A percentile compares a stretch with the other conserved stretches of the same genome.
Conservation (phyloP, 2,888 invertebrate species). For the Bugula neritina region DNA sequence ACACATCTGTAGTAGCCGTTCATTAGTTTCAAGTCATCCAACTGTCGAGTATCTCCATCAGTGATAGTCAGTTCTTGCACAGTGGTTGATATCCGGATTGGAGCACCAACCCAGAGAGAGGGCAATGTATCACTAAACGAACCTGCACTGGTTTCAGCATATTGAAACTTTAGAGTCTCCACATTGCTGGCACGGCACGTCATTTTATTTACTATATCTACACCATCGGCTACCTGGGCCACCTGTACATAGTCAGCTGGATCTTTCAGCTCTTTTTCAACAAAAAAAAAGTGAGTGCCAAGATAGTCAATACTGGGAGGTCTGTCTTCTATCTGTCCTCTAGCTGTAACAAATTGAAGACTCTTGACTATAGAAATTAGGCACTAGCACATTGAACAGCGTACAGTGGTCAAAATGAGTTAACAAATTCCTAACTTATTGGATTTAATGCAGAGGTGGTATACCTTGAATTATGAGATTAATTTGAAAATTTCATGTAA, state of each 20-base stretch:
- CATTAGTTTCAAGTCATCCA: neutral
- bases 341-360: neutral
- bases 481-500: no score
- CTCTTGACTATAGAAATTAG: no score
- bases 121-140: neutral
- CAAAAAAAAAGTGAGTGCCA: neutral
- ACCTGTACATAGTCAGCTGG: neutral
- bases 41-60: neutral
- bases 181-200: conserved; percentile 5
- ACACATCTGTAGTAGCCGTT: neutral
- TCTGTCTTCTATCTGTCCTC: neutral
- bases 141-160: neutral
- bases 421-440: no score
- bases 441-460: no score
- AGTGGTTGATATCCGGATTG: neutral
- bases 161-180: neutral
- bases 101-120: neutral
- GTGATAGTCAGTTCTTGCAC: neutral
- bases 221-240: no score
- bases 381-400: no score
- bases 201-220: neutral
- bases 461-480: no score
- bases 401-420: no score
- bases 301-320: neutral
- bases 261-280: neutral